These are phyloP conservation scores for Drosophila cognata DNA, from an alignment of 2,888 invertebrate genomes.

Conservation along the genomic window DNA sequence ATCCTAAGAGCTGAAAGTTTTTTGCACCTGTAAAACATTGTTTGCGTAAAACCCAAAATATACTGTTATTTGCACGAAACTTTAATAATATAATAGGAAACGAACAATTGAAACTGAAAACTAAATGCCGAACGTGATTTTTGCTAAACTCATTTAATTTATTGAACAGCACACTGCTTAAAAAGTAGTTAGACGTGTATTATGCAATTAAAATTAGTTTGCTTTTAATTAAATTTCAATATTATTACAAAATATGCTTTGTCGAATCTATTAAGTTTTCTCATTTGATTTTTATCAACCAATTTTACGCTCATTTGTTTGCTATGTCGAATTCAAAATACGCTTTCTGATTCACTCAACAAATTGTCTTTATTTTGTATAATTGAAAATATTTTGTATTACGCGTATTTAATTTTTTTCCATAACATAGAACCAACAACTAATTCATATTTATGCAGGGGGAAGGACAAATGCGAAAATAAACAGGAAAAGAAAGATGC, in stretches of 20 bases:
- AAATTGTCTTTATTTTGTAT: background rate
- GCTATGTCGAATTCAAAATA: conserved; percentile 4
- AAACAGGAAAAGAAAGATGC: background rate
- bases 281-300: conserved; percentile 1
- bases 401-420: background rate
- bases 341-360: background rate
- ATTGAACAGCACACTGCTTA: conserved; percentile 63
- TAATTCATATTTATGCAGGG: conserved; percentile 20
- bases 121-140: conserved; percentile 45
- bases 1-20: conserved; percentile 59
- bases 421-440: background rate
- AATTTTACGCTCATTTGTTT: conserved; percentile 8
- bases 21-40: conserved; percentile 59
- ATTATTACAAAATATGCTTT: conserved; percentile 24
- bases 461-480: conserved; percentile 5
- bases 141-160: conserved; percentile 62
- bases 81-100: conserved; percentile 44
- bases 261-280: conserved; percentile 7
- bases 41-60: conserved; percentile 37
- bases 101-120: conserved; percentile 18
- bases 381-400: conserved; percentile 6
- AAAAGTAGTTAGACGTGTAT: conserved; percentile 56
- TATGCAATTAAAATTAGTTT: conserved; percentile 63
- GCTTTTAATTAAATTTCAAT: conserved; percentile 60
- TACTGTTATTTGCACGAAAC: conserved; percentile 56